phyloP scores from a whole-genome alignment of 2,888 invertebrate species.

The Bedellia somnulentella region DNA sequence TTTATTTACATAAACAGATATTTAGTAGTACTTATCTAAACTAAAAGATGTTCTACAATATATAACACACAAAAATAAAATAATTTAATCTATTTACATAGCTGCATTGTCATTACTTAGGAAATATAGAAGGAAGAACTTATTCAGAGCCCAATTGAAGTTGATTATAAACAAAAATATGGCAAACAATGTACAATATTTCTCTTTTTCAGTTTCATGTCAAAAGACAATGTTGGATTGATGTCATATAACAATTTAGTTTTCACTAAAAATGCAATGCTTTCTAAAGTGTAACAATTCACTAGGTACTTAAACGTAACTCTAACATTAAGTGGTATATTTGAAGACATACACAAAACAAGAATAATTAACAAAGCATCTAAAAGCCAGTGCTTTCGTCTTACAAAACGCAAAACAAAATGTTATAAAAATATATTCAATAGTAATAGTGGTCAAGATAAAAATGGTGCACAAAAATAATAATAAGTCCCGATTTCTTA shows the following conservation, averaged over 20 bases:
- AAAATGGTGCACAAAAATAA: slow-evolving; percentile 27
- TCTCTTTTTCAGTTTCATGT: slow-evolving; percentile 11
- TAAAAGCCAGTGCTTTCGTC: slow-evolving; percentile 41
- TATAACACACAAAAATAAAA: slow-evolving; percentile 41
- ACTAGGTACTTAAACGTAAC: slow-evolving; percentile 1
- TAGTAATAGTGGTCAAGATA: slow-evolving; percentile 22
- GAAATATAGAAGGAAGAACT: slow-evolving; percentile 27
- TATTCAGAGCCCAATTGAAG: slow-evolving; percentile 23
- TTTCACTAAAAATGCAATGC: slow-evolving; percentile 4
- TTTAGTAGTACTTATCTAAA: slow-evolving; percentile 45
- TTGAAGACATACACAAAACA: slow-evolving; percentile 17
- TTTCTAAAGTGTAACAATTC: slow-evolving; percentile 3
- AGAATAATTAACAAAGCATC: slow-evolving; percentile 27
- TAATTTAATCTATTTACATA: slow-evolving; percentile 55
- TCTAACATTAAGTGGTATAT: background rate
- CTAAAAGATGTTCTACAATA: slow-evolving; percentile 19
- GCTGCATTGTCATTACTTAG: slow-evolving; percentile 16
- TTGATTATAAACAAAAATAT: slow-evolving; percentile 33
- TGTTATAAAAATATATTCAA: slow-evolving; percentile 21
- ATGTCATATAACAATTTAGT: too few relatives aligned
- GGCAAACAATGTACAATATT: slow-evolving; percentile 25
- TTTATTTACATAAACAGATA: slow-evolving; percentile 40
- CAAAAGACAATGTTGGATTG: slow-evolving; percentile 7
- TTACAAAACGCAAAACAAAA: slow-evolving; percentile 27
- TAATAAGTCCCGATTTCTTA: slow-evolving; percentile 50